Conservation (phyloP, 2,888 invertebrate genomes). For the Stenchaetothrips biformis region DNA sequence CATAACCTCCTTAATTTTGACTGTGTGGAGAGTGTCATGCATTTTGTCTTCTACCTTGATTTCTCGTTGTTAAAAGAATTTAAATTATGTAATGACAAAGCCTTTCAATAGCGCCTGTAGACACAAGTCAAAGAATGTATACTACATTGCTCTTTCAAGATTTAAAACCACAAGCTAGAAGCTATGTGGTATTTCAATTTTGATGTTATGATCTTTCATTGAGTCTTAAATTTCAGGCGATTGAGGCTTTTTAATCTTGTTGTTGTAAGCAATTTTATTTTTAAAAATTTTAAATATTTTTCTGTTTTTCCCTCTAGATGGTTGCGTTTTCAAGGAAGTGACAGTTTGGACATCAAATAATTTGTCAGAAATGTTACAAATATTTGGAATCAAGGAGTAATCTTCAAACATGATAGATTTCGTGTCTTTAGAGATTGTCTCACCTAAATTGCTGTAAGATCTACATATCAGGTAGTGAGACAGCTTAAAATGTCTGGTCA, state of each 20-base stretch:
- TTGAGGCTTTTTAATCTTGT: too few relatives aligned
- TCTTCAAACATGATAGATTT: too few relatives aligned
- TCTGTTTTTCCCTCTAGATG: not conserved
- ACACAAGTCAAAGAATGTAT: not conserved
- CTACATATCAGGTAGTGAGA: too few relatives aligned
- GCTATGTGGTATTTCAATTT: too few relatives aligned
- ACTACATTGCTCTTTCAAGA: too few relatives aligned
- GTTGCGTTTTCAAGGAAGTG: not conserved
- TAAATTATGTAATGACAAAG: not conserved
- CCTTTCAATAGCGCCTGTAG: not conserved
- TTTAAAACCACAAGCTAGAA: too few relatives aligned
- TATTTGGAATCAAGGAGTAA: not conserved
- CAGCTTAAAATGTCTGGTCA: not conserved
- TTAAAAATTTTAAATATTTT: not conserved
- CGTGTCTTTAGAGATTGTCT: too few relatives aligned
- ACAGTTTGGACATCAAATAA: not conserved
- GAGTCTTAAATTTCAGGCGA: too few relatives aligned
- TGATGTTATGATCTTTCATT: too few relatives aligned
- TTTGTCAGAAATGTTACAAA: too few relatives aligned
- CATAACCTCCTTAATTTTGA: not conserved
- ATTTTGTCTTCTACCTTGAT: not conserved
- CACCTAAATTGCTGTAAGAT: too few relatives aligned
- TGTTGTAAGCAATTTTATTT: not conserved
- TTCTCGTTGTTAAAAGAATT: not conserved
- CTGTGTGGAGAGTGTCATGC: not conserved